These are phyloP conservation scores for Habrosyne pyritoides DNA, from an alignment of 2,888 invertebrate species.

Conservation along the genomic window DNA sequence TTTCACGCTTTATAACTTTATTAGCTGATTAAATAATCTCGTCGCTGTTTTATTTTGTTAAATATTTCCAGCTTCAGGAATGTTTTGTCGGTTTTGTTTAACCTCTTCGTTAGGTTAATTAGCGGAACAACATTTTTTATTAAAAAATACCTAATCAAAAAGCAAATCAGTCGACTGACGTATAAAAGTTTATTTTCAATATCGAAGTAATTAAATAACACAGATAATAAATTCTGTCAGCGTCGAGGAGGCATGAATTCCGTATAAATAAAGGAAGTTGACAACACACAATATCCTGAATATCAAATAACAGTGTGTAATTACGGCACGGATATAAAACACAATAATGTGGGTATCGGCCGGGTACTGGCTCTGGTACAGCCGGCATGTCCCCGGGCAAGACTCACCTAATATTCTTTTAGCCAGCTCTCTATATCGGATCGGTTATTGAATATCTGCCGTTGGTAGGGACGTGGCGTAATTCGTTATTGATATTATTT, in stretches of 20 bases:
- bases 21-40: background rate
- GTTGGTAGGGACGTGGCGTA: conserved; percentile 4
- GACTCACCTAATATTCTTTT: background rate
- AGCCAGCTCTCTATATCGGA: conserved; percentile 7
- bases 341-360: background rate
- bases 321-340: background rate
- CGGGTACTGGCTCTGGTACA: background rate
- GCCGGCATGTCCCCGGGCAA: background rate
- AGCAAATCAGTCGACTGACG: too few relatives aligned
- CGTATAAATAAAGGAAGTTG: background rate
- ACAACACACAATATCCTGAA: background rate
- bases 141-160: background rate
- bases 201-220: too few relatives aligned
- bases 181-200: too few relatives aligned
- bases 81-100: background rate
- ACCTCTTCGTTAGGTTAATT: background rate
- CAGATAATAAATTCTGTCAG: background rate
- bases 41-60: background rate
- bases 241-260: background rate
- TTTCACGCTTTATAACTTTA: background rate
- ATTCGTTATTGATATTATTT: conserved; percentile 11
- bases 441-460: conserved; percentile 11
- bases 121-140: background rate
- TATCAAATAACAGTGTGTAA: background rate
- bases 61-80: background rate